Evolutionary conservation across 1,140 invertebrate genomes (phyloP).

Genomic region (Sycobia sp.): DNA sequence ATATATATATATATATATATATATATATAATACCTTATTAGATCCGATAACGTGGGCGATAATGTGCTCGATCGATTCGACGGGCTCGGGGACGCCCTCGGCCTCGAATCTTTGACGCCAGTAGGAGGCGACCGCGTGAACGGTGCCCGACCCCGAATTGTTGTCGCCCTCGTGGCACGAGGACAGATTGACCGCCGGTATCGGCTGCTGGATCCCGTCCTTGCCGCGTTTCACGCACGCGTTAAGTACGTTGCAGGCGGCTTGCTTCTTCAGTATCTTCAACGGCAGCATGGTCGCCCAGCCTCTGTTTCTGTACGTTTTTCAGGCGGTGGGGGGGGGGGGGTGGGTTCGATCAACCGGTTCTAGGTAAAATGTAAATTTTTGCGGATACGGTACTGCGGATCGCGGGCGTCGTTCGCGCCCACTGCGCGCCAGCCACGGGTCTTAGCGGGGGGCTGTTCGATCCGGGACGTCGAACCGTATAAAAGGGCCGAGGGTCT

Average conservation of each 20-base stretch:
- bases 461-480: no score
- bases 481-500: no score
- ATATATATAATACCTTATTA: no score
- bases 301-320: background rate
- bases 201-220: background rate
- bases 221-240: background rate
- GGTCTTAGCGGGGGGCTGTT: no score
- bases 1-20: no score
- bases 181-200: background rate
- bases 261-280: constrained; percentile 6
- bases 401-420: no score
- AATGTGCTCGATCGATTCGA: constrained; percentile 57
- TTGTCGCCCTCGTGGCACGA: background rate
- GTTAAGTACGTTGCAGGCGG: background rate
- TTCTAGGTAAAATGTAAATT: no score
- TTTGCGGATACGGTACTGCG: no score
- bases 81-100: constrained; percentile 50
- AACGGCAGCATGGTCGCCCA: background rate
- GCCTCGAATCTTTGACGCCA: constrained; percentile 51
- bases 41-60: constrained; percentile 51
- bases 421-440: no score
- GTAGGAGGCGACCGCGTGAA: background rate
- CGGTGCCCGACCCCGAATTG: background rate
- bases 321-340: no score
- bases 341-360: no score